Evolutionary conservation across 37 sponge, comb jelly and placozoan genomes (phyloP).

Genomic region (Lycopodina hypogea): DNA sequence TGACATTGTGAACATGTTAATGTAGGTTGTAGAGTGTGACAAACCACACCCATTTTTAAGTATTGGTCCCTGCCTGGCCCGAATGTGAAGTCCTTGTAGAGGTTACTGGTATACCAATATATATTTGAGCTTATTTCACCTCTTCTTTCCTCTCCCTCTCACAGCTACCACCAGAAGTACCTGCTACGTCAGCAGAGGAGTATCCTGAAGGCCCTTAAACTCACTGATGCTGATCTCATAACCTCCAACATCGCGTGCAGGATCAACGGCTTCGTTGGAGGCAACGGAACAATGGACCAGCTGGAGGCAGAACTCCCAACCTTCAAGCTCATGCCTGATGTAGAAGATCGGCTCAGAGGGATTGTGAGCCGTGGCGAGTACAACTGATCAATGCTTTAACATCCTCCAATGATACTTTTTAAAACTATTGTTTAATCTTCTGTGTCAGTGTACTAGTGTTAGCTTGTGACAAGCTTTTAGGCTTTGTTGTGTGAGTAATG

Average conservation of each 20-base stretch:
- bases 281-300: conserved; percentile 49
- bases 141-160: not conserved
- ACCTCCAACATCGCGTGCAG: conserved; percentile 68
- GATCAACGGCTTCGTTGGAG: conserved; percentile 90
- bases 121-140: not conserved
- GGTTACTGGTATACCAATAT: too few relatives aligned
- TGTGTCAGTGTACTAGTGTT: not conserved
- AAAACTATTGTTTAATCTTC: not conserved
- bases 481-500: not conserved
- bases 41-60: too few relatives aligned
- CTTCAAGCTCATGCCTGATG: conserved; percentile 49
- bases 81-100: too few relatives aligned
- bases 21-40: too few relatives aligned
- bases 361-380: conserved; percentile 44
- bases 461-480: not conserved
- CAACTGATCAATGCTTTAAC: conserved; percentile 7
- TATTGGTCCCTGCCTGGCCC: too few relatives aligned
- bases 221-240: conserved; percentile 80
- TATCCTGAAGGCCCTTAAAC: conserved; percentile 59
- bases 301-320: conserved; percentile 74
- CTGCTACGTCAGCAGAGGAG: conserved; percentile 78
- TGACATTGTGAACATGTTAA: too few relatives aligned
- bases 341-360: conserved; percentile 33
- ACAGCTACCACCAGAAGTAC: conserved; percentile 97
- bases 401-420: not conserved